These are phyloP conservation scores for Pseudorhombus dupliciocellatus DNA, from an alignment of 2,113 vertebrate species.

Conservation along the genomic window DNA sequence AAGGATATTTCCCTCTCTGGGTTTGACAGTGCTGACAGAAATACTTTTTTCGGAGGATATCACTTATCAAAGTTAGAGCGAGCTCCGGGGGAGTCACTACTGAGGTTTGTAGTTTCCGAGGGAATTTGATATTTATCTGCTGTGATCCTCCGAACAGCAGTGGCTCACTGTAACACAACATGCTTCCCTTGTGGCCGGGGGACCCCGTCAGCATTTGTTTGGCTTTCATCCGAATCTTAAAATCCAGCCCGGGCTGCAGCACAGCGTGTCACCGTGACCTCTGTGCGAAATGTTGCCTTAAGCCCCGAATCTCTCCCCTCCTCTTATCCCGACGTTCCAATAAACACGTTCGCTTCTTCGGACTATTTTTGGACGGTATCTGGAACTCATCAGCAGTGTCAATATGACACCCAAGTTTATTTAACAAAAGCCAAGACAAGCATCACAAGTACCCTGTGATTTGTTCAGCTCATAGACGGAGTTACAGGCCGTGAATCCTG, in stretches of 20 bases:
- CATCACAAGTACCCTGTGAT: too few relatives aligned
- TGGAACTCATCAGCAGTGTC: too few relatives aligned
- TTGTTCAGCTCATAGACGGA: too few relatives aligned
- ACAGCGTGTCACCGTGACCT: background rate
- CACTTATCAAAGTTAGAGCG: background rate
- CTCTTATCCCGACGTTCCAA: background rate
- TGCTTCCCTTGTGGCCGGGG: background rate
- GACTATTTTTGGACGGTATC: background rate
- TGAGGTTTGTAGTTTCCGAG: background rate
- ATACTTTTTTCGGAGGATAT: background rate
- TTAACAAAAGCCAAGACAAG: too few relatives aligned
- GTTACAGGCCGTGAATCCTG: too few relatives aligned
- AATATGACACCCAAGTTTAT: too few relatives aligned
- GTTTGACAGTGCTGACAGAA: slow-evolving; percentile 1
- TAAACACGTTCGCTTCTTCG: background rate
- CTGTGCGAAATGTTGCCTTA: background rate
- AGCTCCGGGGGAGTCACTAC: background rate
- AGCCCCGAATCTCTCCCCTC: background rate
- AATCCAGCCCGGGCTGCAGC: background rate
- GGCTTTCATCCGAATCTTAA: background rate
- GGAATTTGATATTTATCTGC: background rate
- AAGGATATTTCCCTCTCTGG: background rate
- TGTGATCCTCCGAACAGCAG: background rate
- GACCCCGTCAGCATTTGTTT: background rate
- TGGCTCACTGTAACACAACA: background rate